Conservation (phyloP, 53 echinoderm and acorn worm genomes). For the Paelopatides confundens region DNA sequence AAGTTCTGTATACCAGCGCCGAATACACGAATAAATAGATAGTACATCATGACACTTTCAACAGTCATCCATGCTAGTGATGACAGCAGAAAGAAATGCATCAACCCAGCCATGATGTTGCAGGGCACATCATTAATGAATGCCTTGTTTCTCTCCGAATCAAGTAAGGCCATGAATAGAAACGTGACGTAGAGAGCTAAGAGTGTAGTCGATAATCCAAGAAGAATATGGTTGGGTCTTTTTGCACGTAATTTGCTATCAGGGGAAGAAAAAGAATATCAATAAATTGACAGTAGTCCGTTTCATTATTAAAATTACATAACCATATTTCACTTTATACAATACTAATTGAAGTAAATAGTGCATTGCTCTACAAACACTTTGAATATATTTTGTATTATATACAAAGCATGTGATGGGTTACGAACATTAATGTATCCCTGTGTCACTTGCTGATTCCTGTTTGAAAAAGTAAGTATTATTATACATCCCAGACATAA, state of each 20-base stretch:
- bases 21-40: conserved; percentile 77
- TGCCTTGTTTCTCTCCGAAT: conserved; percentile 63
- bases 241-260: conserved; percentile 77
- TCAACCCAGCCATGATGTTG: conserved; percentile 71
- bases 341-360: no score
- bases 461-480: no score
- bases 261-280: no score
- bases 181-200: conserved; percentile 78
- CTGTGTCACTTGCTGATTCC: no score
- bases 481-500: no score
- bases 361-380: no score
- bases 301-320: no score
- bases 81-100: conserved; percentile 87
- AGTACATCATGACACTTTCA: conserved; percentile 88
- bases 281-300: no score
- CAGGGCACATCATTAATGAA: conserved; percentile 68
- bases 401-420: no score
- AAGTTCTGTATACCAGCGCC: conserved; percentile 66
- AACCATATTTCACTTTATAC: no score
- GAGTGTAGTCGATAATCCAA: conserved; percentile 68
- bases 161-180: conserved; percentile 70
- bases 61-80: conserved; percentile 94
- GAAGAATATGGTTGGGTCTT: conserved; percentile 82
- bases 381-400: no score
- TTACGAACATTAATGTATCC: no score